Base-by-base conservation (phyloP, 2,797 vertebrate species). In the Protonibea diacanthus region DNA sequence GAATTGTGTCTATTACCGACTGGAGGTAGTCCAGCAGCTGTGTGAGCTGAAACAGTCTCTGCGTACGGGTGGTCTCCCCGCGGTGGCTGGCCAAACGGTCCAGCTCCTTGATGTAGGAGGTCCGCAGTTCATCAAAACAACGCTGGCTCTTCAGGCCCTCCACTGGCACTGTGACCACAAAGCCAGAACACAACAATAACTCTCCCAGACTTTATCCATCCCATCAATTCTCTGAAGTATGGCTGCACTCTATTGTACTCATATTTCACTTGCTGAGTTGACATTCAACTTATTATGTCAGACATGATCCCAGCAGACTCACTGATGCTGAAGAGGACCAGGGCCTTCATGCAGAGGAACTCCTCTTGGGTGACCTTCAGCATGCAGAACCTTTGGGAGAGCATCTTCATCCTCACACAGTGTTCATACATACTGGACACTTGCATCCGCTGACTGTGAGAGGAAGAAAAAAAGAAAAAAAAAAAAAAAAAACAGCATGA, bases 251-350 rank as follows among this genome's bases (percentile, higher is more conserved):
- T 56, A 57, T 52, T 75, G 25, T 29, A 23, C 61, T 73, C 66
- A 15, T 86, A 80, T 86, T 88, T 90, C 84, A 86, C 62, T 42
- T 8, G 61, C 47, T 23, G 51, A 69, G 63, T 42, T 61, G 74
- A 87, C 81, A 77, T 73, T 81, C 1, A 49, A 23, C 51, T 38
- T 44, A 71, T 65, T 73, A 76, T 82, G 69, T 49, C 40, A 66
- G 47, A 76, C 23, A 17, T 11, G n/a, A 66, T 62, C 53, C 69
- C 23, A 1, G 68, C 11, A n/a, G 73, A 96, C 97, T 97, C 89
- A 99, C 97, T 95, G 92, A 98, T 97, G 92, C 97, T 99, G 96
- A 99, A 98, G 90, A 99, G 97, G 49, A 99, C 95, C 52, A 99
- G 94, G 67, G 97, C 97, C 89, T 98, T 99, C 97, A 99, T 98